Conservation (phyloP, 2,113 vertebrate genomes). For the Lipophrys pholis region DNA sequence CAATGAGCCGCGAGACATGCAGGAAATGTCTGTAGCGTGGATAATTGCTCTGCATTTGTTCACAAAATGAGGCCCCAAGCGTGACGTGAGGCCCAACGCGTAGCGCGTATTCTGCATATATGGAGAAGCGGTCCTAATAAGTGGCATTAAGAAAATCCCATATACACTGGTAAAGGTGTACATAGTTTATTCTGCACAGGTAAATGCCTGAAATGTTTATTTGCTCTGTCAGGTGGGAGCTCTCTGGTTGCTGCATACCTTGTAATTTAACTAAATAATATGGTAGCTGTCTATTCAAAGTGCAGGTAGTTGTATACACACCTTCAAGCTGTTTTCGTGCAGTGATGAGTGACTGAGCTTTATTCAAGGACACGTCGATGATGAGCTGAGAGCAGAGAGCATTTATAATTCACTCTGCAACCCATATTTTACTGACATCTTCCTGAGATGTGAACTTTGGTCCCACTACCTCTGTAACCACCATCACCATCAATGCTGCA, state of each 20-base stretch:
- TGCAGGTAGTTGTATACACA: neutral
- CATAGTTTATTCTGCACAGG: neutral
- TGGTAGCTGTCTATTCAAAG: constrained; percentile 10
- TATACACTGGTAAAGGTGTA: neutral
- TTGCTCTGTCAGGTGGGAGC: neutral
- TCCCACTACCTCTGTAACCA: constrained; percentile 4
- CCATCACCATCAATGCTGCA: constrained; percentile 4
- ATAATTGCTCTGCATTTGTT: too few relatives aligned
- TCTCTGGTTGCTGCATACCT: neutral
- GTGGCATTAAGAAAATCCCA: neutral
- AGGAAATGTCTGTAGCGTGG: too few relatives aligned
- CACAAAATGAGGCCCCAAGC: too few relatives aligned
- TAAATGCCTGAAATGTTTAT: neutral
- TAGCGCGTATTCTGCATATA: too few relatives aligned
- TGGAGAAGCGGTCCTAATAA: too few relatives aligned
- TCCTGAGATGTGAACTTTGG: constrained; percentile 5
- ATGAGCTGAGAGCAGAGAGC: neutral
- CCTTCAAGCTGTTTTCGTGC: constrained; percentile 11
- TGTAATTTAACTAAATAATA: constrained; percentile 6
- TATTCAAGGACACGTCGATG: constrained; percentile 35
- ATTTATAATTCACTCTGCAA: constrained; percentile 18
- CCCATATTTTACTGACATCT: neutral
- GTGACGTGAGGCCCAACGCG: too few relatives aligned
- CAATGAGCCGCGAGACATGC: too few relatives aligned
- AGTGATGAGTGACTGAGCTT: constrained; percentile 2